These are phyloP conservation scores for Polyommatus iphigenia DNA, from an alignment of 2,888 invertebrate species.

Conservation along the genomic window DNA sequence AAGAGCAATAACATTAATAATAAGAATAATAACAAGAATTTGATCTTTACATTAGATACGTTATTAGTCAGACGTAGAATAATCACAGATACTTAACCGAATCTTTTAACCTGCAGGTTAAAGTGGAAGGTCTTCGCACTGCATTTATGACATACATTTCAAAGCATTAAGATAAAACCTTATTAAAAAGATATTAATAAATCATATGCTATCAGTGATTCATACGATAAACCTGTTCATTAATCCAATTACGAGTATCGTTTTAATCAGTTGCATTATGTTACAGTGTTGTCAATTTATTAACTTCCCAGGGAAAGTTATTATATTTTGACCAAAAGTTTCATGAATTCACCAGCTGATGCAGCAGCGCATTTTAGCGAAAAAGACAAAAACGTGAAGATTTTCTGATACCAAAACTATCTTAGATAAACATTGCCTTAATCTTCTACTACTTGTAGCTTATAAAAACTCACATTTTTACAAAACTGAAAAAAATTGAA, in stretches of 20 bases:
- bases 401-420: background rate
- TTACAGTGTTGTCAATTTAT: background rate
- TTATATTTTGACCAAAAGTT: background rate
- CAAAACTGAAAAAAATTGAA: background rate
- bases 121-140: slow-evolving; percentile 23
- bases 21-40: background rate
- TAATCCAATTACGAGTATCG: slow-evolving; percentile 5
- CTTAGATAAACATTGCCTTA: background rate
- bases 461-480: background rate
- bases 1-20: too few relatives aligned
- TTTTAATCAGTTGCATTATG: background rate
- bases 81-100: background rate
- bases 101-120: background rate
- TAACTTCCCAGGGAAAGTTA: background rate
- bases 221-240: background rate
- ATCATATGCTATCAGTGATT: background rate
- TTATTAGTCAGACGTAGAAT: background rate
- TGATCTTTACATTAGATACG: background rate
- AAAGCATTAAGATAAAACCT: background rate
- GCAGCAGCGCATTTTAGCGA: background rate
- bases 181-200: slow-evolving; percentile 17
- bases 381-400: background rate
- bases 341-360: background rate
- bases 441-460: background rate
- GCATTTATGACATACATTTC: slow-evolving; percentile 15